Evolutionary conservation across 1,140 invertebrate genomes (phyloP).

Genomic region (Battus philenor): DNA sequence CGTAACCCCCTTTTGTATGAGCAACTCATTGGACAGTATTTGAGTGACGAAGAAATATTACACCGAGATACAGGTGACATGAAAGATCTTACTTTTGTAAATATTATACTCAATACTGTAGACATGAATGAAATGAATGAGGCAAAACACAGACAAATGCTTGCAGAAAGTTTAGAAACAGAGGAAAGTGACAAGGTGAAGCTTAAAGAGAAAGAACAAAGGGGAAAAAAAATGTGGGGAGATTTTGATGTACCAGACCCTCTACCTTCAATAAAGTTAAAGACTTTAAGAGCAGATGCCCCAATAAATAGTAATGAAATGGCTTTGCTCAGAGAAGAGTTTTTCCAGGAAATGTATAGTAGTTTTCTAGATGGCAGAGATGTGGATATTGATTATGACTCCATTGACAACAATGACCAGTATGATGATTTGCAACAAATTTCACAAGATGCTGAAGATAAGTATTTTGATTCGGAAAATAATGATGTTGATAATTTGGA

Average conservation of each 20-base stretch:
- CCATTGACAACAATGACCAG: constrained; percentile 85
- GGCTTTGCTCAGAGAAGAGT: constrained; percentile 86
- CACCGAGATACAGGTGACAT: constrained; percentile 78
- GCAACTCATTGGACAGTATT: constrained; percentile 89
- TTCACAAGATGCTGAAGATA: constrained; percentile 88
- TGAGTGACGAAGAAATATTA: constrained; percentile 85
- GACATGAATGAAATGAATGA: constrained; percentile 80
- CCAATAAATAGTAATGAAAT: constrained; percentile 77
- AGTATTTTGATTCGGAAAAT: constrained; percentile 90
- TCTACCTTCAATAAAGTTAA: constrained; percentile 33
- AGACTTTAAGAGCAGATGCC: constrained; percentile 28
- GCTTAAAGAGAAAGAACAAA: constrained; percentile 22
- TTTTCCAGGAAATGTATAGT: constrained; percentile 91
- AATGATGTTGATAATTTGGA: constrained; percentile 74
- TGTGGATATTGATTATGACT: constrained; percentile 87
- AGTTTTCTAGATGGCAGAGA: constrained; percentile 92
- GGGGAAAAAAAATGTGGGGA: constrained; percentile 62
- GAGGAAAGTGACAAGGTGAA: not conserved
- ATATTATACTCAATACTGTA: constrained; percentile 82
- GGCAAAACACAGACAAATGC: constrained; percentile 79
- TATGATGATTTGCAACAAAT: constrained; percentile 85
- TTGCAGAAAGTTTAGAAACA: constrained; percentile 59
- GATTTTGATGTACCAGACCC: constrained; percentile 68
- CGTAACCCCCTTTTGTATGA: constrained; percentile 93
- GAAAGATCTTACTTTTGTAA: constrained; percentile 80